phyloP scores from a whole-genome alignment of 2,888 invertebrate species.

The Drosophila silvestris region DNA sequence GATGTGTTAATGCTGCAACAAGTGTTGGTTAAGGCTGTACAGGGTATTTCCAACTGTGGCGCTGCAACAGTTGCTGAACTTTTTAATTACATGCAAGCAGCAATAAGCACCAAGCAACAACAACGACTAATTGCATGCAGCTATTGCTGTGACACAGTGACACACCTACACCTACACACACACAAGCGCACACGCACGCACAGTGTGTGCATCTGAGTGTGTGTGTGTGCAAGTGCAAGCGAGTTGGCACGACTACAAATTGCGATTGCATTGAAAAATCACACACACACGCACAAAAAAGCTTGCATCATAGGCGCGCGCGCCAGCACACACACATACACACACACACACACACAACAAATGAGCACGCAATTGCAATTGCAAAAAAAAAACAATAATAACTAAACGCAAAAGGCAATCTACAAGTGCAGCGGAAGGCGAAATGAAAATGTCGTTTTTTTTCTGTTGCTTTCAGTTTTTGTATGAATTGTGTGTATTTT shows the following conservation, averaged over 20 bases:
- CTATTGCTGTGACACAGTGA: slow-evolving; percentile 76
- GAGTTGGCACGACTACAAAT: slow-evolving; percentile 59
- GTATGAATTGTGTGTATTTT: not conserved
- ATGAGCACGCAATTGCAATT: slow-evolving; percentile 74
- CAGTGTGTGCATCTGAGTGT: not conserved
- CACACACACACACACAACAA: slow-evolving; percentile 35
- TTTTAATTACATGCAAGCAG: slow-evolving; percentile 55
- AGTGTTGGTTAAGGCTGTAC: slow-evolving; percentile 35
- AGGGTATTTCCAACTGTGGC: slow-evolving; percentile 47
- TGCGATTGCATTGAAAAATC: slow-evolving; percentile 64
- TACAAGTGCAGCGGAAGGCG: slow-evolving; percentile 32
- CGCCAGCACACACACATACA: slow-evolving; percentile 42
- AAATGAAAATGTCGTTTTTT: slow-evolving; percentile 29
- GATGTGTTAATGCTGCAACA: slow-evolving; percentile 19
- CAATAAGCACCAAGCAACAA: slow-evolving; percentile 33
- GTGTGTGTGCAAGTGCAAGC: slow-evolving; percentile 42
- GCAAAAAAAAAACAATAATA: slow-evolving; percentile 25
- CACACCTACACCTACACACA: slow-evolving; percentile 60
- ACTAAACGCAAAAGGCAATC: slow-evolving; percentile 55
- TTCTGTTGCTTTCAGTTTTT: slow-evolving; percentile 11
- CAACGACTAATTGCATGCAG: slow-evolving; percentile 56
- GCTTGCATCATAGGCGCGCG: slow-evolving; percentile 76
- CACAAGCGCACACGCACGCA: slow-evolving; percentile 25
- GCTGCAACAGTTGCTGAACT: slow-evolving; percentile 63
- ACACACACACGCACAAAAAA: slow-evolving; percentile 50